Base-by-base conservation (phyloP, 2,797 vertebrate species). In the Sciurus carolinensis region DNA sequence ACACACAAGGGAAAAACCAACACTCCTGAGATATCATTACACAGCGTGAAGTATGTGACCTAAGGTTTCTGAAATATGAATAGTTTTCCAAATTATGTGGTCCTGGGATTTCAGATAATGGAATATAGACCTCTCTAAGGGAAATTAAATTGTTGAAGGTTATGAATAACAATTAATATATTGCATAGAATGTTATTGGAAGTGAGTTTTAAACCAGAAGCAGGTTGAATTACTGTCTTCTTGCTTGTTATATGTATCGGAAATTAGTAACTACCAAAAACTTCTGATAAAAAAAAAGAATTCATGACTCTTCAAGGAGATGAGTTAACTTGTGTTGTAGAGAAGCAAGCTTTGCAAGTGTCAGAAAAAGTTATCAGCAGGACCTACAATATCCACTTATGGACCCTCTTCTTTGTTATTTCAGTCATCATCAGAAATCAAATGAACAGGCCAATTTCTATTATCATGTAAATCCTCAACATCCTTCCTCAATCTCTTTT, bases 51-150 rank as follows among this genome's bases (percentile, higher is more conserved):
- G 18, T 36, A 52, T 69, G 75, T 26, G 17, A 72, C 67, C 11
- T 54, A 72, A 72, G 3, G n/a, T 80, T 79, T 72, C 33, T 50
- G 80, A 95, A 86, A 33, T 59, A 20, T 93, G 33, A 93, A 66
- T 7, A 39, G 24, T 80, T 93, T 59, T n/a, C 39, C 17, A 87
- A 75, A 91, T 54, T 4, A 28, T 28, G 2, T 28, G 47, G 28
- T 33, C 33, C 18, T 54, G 76, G 4, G 7, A 87, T 75, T 95
- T 88, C n/a, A 92, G 42, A 39, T 22, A 44, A 76, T 64, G 12
- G 13, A 54, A 3, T 36, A 13, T 6, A 62, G 50, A 69, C 1
- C 22, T 82, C 42, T 91, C 0, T 39, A 33, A 92, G 24, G 76
- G 39, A 82, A 28, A 64, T 7, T 90, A 54, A 62, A 36, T 10